Evolutionary conservation across 2,888 invertebrate genomes (phyloP).

Genomic region (Microdon myrmicae): DNA sequence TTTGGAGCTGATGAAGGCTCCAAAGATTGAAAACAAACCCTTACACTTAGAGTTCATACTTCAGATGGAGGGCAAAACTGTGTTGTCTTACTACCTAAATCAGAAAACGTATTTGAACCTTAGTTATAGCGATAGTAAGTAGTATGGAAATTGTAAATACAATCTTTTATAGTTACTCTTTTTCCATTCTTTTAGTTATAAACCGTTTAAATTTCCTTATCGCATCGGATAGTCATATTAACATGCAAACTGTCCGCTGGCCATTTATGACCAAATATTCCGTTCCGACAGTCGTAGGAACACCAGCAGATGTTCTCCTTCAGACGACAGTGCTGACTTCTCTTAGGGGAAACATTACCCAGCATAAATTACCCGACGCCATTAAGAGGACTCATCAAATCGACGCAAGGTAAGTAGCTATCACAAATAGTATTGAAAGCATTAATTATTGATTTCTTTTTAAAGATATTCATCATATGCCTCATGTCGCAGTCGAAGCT

Average conservation of each 20-base stretch:
- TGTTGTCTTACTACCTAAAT: conserved; percentile 75
- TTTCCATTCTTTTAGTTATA: conserved; percentile 67
- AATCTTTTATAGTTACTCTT: conserved; percentile 5
- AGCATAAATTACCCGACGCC: conserved; percentile 69
- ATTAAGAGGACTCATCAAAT: conserved; percentile 73
- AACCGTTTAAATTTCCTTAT: conserved; percentile 70
- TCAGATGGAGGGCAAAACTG: conserved; percentile 75
- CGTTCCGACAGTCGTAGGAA: conserved; percentile 72
- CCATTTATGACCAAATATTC: conserved; percentile 69
- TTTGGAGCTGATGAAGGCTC: conserved; percentile 67
- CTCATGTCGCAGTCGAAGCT: conserved; percentile 67
- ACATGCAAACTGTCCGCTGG: conserved; percentile 71
- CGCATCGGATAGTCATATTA: conserved; percentile 72
- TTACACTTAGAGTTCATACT: conserved; percentile 75
- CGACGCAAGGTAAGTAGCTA: conserved; percentile 68
- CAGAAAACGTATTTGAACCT: conserved; percentile 73
- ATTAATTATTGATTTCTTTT: conserved; percentile 15
- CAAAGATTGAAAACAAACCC: conserved; percentile 67
- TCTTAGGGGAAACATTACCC: conserved; percentile 76
- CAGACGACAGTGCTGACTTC: conserved; percentile 71
- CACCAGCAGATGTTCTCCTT: conserved; percentile 68
- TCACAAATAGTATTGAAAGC: neutral
- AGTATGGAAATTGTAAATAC: neutral
- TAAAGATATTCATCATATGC: conserved; percentile 71
- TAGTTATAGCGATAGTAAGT: conserved; percentile 73